Conservation (phyloP, 2,113 vertebrate species). For the Casuarius casuarius region DNA sequence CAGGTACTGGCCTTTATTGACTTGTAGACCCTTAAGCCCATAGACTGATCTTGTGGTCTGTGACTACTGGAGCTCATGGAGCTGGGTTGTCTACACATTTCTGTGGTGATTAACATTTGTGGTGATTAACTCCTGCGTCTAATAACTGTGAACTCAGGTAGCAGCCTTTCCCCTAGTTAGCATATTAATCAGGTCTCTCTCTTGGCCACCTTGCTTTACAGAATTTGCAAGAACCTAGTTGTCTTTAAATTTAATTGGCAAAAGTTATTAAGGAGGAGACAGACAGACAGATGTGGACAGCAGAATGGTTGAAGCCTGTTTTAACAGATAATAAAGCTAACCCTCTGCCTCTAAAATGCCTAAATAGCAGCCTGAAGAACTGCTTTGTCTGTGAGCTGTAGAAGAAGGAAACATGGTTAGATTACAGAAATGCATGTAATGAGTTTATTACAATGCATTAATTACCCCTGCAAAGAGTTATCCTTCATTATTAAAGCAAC, state of each 20-base stretch:
- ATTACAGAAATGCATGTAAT: background rate
- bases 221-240: background rate
- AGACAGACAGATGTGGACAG: background rate
- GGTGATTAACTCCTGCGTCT: background rate
- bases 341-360: background rate
- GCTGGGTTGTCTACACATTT: background rate
- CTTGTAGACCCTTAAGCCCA: background rate
- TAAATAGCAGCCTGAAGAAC: background rate
- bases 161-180: background rate
- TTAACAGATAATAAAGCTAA: background rate
- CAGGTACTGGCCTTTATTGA: background rate
- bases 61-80: background rate
- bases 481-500: background rate
- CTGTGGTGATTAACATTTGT: background rate
- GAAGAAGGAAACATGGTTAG: background rate
- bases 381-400: background rate
- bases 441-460: background rate
- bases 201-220: background rate
- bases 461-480: background rate
- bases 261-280: background rate
- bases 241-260: background rate
- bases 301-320: background rate
- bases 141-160: background rate
- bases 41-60: background rate
- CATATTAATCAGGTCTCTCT: background rate